phyloP scores from a whole-genome alignment of 2,888 invertebrate species.

The Pocota personata region DNA sequence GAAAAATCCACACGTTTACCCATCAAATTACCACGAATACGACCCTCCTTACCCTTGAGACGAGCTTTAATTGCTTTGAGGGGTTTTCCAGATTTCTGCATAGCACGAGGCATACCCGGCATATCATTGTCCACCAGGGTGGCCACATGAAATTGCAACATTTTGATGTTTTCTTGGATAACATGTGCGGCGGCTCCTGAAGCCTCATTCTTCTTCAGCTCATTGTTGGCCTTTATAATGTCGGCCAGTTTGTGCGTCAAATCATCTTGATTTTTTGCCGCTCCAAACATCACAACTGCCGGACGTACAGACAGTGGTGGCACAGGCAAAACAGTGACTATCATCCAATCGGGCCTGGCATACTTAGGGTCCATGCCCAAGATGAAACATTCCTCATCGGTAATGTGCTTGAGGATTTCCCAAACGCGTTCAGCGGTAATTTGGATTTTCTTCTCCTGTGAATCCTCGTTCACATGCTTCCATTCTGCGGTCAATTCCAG shows the following conservation, averaged over 20 bases:
- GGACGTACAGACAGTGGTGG: conserved; percentile 98
- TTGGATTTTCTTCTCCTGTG: conserved; percentile 97
- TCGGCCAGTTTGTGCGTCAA: conserved; percentile 99
- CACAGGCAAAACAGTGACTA: conserved; percentile 97
- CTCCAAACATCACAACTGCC: conserved; percentile 98
- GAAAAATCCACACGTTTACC: conserved; percentile 99
- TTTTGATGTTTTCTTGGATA: conserved; percentile 97
- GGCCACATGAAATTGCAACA: conserved; percentile 99
- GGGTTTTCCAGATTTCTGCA: conserved; percentile 99
- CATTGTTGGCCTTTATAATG: conserved; percentile 99
- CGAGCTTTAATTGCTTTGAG: conserved; percentile 98
- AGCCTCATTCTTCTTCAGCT: conserved; percentile 96
- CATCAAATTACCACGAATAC: conserved; percentile 99
- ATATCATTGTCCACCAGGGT: conserved; percentile 99
- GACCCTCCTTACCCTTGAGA: conserved; percentile 98
- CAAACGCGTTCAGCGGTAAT: conserved; percentile 98
- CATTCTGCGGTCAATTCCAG: conserved; percentile 98
- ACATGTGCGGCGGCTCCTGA: conserved; percentile 99
- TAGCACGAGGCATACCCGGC: conserved; percentile 98
- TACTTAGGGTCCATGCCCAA: conserved; percentile 98
- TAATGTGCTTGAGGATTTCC: conserved; percentile 97
- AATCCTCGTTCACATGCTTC: conserved; percentile 99
- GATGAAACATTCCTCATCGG: conserved; percentile 98
- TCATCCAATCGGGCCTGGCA: conserved; percentile 99
- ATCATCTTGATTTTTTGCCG: conserved; percentile 99